Evolutionary conservation across 2,113 vertebrate genomes (phyloP), one percentile per base, ranked within the genome.

Genomic region (Xenopus borealis): DNA sequence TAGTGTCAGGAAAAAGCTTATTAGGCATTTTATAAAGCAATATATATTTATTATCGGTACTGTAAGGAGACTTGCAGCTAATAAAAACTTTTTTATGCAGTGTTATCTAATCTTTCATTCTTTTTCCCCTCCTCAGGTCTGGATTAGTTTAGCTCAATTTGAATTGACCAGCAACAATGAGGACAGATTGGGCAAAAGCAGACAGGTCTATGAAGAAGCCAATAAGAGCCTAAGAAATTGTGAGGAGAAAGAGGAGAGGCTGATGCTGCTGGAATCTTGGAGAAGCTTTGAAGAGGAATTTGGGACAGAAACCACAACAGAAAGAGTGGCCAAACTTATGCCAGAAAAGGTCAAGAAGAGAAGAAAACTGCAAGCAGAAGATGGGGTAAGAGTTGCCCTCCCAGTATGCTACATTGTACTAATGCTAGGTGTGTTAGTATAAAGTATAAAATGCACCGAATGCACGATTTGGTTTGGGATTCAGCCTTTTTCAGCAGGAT

Each of bases 261-360:
- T 98, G 53, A 96, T 98, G 95, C 86, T 99, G 62, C 90, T 99
- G 2, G 97, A 99, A 85, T 93, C 96, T 67, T 99, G 97, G 97
- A 91, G 85, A 46, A 86, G 77, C 68, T 98, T 94, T 10, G 97
- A 99, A 83, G 89, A 87, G 2, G 94, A 98, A 81, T 95, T 95
- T 3, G 97, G 97, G 76, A 90, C 89, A 0, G 81, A 85, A 0
- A 12, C 75, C 69, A 89, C 87, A 23, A 88, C 85, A 58, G 94
- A 98, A 11, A 86, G 95, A 64, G 95, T 98, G 18, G 81, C 83
- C 14, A 95, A 96, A 79, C 94, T 99, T 62, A 94, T 99, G 92
- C 97, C 97, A 0, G 96, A 98, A 85, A 97, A 97, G 76, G 97
- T 98, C 79, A 98, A 98, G 92, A 99, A 98, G 89, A 95, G 97